Evolutionary conservation across 1,140 invertebrate genomes (phyloP), one percentile per base, ranked within the genome.

Genomic region (Eupristina koningsbergeri): DNA sequence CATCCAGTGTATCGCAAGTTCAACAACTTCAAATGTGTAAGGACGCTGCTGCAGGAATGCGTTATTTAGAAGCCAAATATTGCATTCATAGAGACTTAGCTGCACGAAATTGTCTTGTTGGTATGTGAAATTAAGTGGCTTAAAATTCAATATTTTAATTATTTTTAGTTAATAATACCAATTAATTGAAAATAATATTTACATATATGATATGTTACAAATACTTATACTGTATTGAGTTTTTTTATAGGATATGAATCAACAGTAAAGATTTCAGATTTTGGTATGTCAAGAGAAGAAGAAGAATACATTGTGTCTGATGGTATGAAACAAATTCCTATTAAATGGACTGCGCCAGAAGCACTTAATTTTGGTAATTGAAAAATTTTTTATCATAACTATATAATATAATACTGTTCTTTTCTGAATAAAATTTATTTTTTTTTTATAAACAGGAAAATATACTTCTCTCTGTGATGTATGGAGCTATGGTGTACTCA

Each of bases 401-500:
- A 67, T 76, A n/a, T n/a, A n/a, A n/a, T n/a, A n/a, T n/a, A n/a
- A n/a, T n/a, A n/a, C n/a, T n/a, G n/a, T 81, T 80, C 79, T 58
- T 85, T 22, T 76, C 58, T 84, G 17, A 15, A 80, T 34, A 82
- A 84, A n/a, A n/a, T n/a, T n/a, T 69, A 61, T 80, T 17, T 67
- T n/a, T 63, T 58, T 63, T 36, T 87, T 67, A 1, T 86, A 5
- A 85, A 5, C 86, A 97, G 97, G 97, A 45, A 97, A 97, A 94
- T 99, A 99, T 91, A 99, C 98, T n/a, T 97, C 97, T 0, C 91
- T 99, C 5, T 99, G 98, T 92, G 98, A 99, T 93, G 97, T 99
- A n/a, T 99, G 98, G 98, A 98, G 97, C 89, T 99, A 98, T 91
- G 98, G 98, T 31, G 96, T 99, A 84, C 93, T 99, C 61, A 96